Percentiles rank a stretch among this genome's conserved stretches.
These are phyloP conservation scores for Parotia lawesii DNA, from an alignment of 2,113 vertebrate species.

Conservation along the genomic window DNA sequence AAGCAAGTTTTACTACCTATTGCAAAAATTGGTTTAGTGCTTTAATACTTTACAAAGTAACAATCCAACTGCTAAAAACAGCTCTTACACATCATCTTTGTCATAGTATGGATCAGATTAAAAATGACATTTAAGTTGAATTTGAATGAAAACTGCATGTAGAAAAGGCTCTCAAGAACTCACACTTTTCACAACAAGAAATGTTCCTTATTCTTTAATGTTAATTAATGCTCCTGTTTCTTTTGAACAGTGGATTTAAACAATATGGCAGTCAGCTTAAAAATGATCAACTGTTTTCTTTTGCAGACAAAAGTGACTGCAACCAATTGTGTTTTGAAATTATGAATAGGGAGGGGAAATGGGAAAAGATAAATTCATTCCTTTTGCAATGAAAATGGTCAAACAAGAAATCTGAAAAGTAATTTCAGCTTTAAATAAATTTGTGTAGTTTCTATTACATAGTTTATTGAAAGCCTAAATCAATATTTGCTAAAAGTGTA, in stretches of 20 bases:
- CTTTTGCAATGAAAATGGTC: neutral
- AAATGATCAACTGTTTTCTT: neutral
- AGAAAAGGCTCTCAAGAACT: conserved; percentile 47
- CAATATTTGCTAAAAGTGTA: neutral
- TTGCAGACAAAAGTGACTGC: neutral
- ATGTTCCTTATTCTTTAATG: neutral
- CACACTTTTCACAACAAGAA: conserved; percentile 21
- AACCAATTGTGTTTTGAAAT: neutral
- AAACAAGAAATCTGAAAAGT: neutral
- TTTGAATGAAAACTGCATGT: conserved; percentile 46
- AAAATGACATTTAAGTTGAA: conserved; percentile 52
- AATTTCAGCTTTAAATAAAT: neutral
- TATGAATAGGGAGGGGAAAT: neutral
- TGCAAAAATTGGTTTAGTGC: conserved; percentile 74
- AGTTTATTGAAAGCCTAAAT: neutral
- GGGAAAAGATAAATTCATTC: neutral
- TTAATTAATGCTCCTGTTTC: conserved; percentile 7
- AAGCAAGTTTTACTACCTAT: conserved; percentile 75
- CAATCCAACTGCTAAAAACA: conserved; percentile 63
- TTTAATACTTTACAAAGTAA: conserved; percentile 73
- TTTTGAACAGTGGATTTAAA: conserved; percentile 14
- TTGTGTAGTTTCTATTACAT: neutral
- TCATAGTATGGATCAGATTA: conserved; percentile 50
- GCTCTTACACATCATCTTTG: conserved; percentile 62
- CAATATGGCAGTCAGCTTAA: neutral